phyloP scores from a whole-genome alignment of 2,888 invertebrate species.

The Arctia plantaginis region DNA sequence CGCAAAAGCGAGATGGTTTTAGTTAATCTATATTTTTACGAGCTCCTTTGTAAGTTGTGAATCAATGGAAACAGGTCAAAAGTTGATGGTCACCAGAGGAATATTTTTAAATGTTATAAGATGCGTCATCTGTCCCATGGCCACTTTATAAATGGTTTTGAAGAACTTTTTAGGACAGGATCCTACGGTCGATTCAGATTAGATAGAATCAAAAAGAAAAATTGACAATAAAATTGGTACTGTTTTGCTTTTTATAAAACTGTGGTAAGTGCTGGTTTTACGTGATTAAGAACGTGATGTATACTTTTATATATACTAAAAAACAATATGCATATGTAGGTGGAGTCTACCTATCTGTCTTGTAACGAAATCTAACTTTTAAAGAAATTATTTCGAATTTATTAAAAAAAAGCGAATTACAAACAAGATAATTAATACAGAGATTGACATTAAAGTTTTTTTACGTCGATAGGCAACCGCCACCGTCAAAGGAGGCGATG shows the following conservation, averaged over 20 bases:
- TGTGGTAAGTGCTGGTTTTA: no score
- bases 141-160: neutral
- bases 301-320: no score
- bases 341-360: no score
- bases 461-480: no score
- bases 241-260: neutral
- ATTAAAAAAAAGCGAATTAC: no score
- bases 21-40: conserved; percentile 4
- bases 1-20: conserved; percentile 8
- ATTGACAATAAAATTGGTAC: neutral
- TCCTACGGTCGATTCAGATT: neutral
- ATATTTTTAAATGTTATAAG: neutral
- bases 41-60: neutral
- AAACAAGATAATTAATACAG: no score
- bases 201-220: neutral
- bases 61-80: neutral
- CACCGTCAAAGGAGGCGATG: no score
- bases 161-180: neutral
- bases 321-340: no score
- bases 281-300: no score
- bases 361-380: no score
- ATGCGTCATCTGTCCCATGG: neutral
- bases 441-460: no score
- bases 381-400: no score
- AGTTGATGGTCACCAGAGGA: neutral